Evolutionary conservation across 2,888 invertebrate species (phyloP), one percentile per base, ranked within the genome.

Genomic region (Ochlodes sylvanus): DNA sequence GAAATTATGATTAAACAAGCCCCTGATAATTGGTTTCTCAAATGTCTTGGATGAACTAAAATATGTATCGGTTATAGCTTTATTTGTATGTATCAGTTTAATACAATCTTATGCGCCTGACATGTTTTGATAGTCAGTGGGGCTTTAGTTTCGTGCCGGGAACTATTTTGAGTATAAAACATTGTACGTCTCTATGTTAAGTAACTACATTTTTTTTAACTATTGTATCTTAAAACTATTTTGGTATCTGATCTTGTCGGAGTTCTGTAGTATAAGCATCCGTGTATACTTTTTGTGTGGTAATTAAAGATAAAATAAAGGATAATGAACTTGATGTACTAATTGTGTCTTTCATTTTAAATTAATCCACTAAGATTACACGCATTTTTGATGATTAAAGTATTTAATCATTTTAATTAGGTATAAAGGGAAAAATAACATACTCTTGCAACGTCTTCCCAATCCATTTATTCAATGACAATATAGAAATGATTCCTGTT

Each of bases 221-320:
- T 34, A 21, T 50, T 17, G 50, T 50, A 47, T 2, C 44, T 47
- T 47, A 50, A 61, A 61, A 61, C 50, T 61, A 61, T 50, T 61
- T 61, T 50, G 32, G 7, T 61, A 50, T 61, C 34, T 50, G 34
- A 50, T 34, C 42, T 60, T 42, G 58, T 58, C 42, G 19, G 57
- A 61, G 34, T 47, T 47, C 61, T 15, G 12, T 61, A 61, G 61
- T 17, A 21, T 34, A 50, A 50, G 32, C 60, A 47, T 44, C 32
- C 44, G 27, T 60, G 60, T 61, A 50, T 50, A 34, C 34, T 15
- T 50, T 52, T 61, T 61, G 12, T 50, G 47, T 61, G 50, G 50
- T 52, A 6, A 21, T 21, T 21, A 52, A 9, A 15, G 17, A 38
- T 38, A 38, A 12, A 52, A 52, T 52, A 52, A 52, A 52, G 21